Evolutionary conservation across 2,888 invertebrate species (phyloP).

Genomic region (Lithophane ornitopus): DNA sequence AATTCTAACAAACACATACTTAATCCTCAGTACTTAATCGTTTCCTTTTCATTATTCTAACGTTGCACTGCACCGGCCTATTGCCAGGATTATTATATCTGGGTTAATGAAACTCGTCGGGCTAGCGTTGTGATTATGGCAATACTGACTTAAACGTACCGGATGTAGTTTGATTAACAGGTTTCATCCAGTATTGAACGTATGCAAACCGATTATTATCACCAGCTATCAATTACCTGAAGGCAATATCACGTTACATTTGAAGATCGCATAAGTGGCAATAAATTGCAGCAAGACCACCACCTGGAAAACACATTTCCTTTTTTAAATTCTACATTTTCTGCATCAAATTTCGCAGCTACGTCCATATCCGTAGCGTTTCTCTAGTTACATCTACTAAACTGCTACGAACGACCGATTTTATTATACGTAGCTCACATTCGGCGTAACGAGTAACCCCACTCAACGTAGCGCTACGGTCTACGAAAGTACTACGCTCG

Average conservation of each 20-base stretch:
- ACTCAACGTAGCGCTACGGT: constrained; percentile 68
- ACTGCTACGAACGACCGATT: constrained; percentile 62
- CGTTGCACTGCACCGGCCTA: too few species aligned
- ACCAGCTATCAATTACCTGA: constrained; percentile 9
- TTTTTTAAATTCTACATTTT: constrained; percentile 45
- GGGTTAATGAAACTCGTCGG: not conserved
- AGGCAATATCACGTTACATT: constrained; percentile 29
- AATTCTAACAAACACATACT: not conserved
- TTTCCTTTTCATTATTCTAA: not conserved
- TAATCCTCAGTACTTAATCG: not conserved
- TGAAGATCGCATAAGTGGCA: constrained; percentile 38
- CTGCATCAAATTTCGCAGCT: constrained; percentile 32
- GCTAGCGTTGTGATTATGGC: not conserved
- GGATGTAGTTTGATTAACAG: not conserved
- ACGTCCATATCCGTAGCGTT: constrained; percentile 44
- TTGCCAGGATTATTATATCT: not conserved
- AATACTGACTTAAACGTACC: not conserved
- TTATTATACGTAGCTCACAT: constrained; percentile 64
- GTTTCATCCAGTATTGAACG: not conserved
- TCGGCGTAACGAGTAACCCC: constrained; percentile 64
- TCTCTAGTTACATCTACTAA: constrained; percentile 54
- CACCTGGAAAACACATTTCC: constrained; percentile 41
- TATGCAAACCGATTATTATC: not conserved
- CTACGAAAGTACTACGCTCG: constrained; percentile 70
- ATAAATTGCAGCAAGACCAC: constrained; percentile 38